A percentile compares a stretch with the other conserved stretches of the same genome.
Evolutionary conservation across 1,140 invertebrate species (phyloP).

Genomic region (Diachasma alloeum): DNA sequence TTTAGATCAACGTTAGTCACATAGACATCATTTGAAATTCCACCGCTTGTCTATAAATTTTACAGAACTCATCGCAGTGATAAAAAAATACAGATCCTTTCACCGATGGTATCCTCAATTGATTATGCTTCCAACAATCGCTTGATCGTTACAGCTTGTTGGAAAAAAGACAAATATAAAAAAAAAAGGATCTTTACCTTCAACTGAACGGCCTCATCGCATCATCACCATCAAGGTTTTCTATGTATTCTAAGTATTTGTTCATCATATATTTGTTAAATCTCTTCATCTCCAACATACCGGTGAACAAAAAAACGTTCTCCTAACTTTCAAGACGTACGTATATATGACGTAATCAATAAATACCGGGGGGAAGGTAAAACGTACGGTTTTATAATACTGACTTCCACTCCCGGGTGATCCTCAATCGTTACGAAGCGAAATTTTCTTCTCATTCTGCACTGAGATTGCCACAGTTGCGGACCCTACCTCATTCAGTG

Average conservation of each 20-base stretch:
- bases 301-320: neutral
- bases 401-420: neutral
- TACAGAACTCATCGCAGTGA: neutral
- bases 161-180: neutral
- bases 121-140: neutral
- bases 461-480: neutral
- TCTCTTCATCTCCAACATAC: neutral
- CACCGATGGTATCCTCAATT: neutral
- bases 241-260: neutral
- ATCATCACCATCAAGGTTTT: slow-evolving; percentile 1
- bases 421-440: neutral
- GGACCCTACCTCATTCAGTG: neutral
- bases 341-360: slow-evolving; percentile 2
- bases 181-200: neutral
- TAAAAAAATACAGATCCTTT: neutral
- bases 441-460: slow-evolving; percentile 6
- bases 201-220: neutral
- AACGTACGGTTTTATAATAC: neutral
- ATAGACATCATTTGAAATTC: too few relatives aligned
- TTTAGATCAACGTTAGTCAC: too few relatives aligned
- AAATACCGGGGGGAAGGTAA: neutral
- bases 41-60: neutral
- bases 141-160: neutral
- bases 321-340: neutral
- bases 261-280: neutral